Conservation (phyloP, 2,113 vertebrate species). For the Bufo gargarizans region DNA sequence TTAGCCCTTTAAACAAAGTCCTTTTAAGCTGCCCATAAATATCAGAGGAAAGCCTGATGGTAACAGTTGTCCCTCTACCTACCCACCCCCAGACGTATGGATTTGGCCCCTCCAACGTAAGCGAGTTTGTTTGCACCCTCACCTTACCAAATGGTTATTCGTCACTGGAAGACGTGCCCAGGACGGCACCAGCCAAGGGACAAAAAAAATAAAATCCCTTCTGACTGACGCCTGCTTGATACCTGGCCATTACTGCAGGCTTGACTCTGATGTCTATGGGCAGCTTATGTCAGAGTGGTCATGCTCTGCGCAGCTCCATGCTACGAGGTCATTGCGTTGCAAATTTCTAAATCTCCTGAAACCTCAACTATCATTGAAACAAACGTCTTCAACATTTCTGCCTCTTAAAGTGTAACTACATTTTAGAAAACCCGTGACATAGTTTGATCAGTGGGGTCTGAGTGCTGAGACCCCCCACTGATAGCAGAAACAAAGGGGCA, state of each 20-base stretch:
- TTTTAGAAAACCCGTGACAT: no score
- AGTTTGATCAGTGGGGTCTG: no score
- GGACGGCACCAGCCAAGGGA: background rate
- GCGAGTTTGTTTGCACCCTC: background rate
- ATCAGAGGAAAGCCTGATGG: background rate
- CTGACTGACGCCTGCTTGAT: background rate
- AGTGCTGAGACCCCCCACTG: no score
- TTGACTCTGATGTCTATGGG: background rate
- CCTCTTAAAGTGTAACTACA: background rate
- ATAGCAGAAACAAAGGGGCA: no score
- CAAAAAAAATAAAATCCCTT: background rate
- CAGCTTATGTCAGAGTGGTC: background rate
- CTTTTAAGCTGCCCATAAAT: background rate
- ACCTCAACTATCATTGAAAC: background rate
- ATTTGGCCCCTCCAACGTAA: no score
- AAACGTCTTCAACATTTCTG: background rate
- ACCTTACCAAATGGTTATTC: background rate
- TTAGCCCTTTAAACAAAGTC: background rate
- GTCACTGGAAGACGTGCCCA: background rate
- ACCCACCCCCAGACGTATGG: no score
- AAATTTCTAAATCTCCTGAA: no score
- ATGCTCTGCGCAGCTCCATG: background rate
- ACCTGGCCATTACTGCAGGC: background rate
- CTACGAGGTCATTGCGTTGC: background rate
- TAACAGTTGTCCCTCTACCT: no score